Evolutionary conservation across 2,888 invertebrate genomes (phyloP), one percentile per base, ranked within the genome.

Genomic region (Himalopsyche anomala): DNA sequence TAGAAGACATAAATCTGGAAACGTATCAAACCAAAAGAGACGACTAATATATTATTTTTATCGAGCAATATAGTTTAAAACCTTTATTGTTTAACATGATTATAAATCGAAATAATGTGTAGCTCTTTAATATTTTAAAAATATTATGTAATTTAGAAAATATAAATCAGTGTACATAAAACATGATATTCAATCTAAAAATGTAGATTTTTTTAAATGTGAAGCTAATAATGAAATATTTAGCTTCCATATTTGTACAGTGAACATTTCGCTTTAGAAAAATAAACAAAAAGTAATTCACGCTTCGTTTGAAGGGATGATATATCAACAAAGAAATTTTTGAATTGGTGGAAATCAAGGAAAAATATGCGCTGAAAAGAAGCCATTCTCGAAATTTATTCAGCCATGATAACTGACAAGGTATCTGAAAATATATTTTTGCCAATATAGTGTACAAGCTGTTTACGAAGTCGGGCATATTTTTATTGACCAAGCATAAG

Each of bases 251-350:
- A 15, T 51, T 12, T 51, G 51, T 15, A 15, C 51, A 51, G 51
- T 4, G 36, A 74, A 74, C 12, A 74, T 74, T 38, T 74, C 12
- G 38, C 38, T 74, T 74, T 74, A 36, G 9, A 74, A 74, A 74
- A 74, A 74, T 74, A 74, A 74, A 74, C 74, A 74, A 12, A 74
- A 74, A 74, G 74, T 74, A 74, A 74, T 74, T 74, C 38, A 74
- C 74, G 74, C 74, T 74, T 74, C 74, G 74, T 74, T 74, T 74
- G 74, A 74, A 74, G 74, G 38, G 38, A 74, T 74, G 74, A 74
- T 74, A 36, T 74, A 38, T 74, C 74, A 74, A 74, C 74, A 74
- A 74, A 74, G 74, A 74, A 74, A 74, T 69, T 11, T 74, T 74
- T 38, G 74, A 74, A 74, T 74, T 74, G 28, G 74, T 74, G 74